These are phyloP conservation scores for Oreochromis tanganicae DNA, from an alignment of 2,113 vertebrate genomes.

Conservation along the genomic window DNA sequence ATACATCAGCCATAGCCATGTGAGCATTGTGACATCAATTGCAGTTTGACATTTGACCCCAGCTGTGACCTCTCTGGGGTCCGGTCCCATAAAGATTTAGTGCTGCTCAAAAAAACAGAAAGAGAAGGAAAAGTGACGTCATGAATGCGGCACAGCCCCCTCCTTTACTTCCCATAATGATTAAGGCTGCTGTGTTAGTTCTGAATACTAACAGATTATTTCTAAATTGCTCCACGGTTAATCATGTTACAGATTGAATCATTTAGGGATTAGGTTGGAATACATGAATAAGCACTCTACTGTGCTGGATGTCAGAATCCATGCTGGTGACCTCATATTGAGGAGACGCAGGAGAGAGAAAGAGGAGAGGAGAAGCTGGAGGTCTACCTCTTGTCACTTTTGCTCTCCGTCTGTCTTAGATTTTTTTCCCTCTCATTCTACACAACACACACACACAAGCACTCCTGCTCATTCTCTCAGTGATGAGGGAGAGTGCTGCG, in stretches of 20 bases:
- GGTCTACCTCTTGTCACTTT: conserved; percentile 6
- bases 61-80: conserved; percentile 31
- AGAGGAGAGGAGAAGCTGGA: background rate
- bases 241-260: conserved; percentile 64
- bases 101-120: background rate
- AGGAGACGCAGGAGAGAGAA: background rate
- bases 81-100: conserved; percentile 11
- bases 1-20: conserved; percentile 50
- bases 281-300: conserved; percentile 36
- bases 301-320: conserved; percentile 19
- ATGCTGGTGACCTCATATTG: conserved; percentile 25
- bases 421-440: background rate
- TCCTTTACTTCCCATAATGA: background rate
- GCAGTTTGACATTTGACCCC: conserved; percentile 71
- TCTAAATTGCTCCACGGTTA: conserved; percentile 62
- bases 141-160: background rate
- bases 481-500: conserved; percentile 9
- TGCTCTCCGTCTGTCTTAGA: background rate
- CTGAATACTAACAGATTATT: conserved; percentile 58
- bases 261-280: conserved; percentile 54
- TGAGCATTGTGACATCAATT: conserved; percentile 65
- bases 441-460: background rate
- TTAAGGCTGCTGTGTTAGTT: conserved; percentile 43
- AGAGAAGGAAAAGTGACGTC: conserved; percentile 18
- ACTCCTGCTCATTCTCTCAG: conserved; percentile 1